phyloP scores from a whole-genome alignment of 1,140 invertebrate species.

The Sesamia nonagrioides region DNA sequence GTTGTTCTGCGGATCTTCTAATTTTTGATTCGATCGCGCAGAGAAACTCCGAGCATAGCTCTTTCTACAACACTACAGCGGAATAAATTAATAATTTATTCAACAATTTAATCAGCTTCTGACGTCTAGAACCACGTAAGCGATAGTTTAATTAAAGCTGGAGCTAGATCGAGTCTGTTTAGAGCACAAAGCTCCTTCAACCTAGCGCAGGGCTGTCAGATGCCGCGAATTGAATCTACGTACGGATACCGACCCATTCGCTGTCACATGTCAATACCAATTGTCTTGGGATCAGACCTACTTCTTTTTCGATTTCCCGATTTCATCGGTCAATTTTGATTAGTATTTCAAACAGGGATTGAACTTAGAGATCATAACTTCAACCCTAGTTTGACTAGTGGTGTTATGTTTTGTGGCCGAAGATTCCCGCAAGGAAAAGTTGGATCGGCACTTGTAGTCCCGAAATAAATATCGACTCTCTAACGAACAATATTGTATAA shows the following conservation, averaged over 20 bases:
- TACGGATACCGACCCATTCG: constrained; percentile 29
- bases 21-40: too few relatives aligned
- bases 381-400: constrained; percentile 26
- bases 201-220: constrained; percentile 41
- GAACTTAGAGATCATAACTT: background rate
- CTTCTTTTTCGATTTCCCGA: constrained; percentile 45
- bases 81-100: constrained; percentile 45
- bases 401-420: constrained; percentile 7
- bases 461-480: background rate
- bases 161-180: constrained; percentile 56
- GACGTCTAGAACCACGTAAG: constrained; percentile 44
- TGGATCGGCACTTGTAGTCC: constrained; percentile 16
- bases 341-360: constrained; percentile 11
- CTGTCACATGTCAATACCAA: constrained; percentile 45
- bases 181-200: constrained; percentile 47
- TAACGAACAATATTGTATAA: background rate
- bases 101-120: constrained; percentile 49
- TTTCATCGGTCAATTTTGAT: constrained; percentile 26
- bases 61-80: background rate
- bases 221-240: constrained; percentile 4
- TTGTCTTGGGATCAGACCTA: constrained; percentile 39
- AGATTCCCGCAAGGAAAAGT: constrained; percentile 20
- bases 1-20: too few relatives aligned
- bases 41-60: too few relatives aligned
- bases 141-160: constrained; percentile 69